Conservation (phyloP, 1,140 invertebrate genomes). For the Bombus soroeensis region DNA sequence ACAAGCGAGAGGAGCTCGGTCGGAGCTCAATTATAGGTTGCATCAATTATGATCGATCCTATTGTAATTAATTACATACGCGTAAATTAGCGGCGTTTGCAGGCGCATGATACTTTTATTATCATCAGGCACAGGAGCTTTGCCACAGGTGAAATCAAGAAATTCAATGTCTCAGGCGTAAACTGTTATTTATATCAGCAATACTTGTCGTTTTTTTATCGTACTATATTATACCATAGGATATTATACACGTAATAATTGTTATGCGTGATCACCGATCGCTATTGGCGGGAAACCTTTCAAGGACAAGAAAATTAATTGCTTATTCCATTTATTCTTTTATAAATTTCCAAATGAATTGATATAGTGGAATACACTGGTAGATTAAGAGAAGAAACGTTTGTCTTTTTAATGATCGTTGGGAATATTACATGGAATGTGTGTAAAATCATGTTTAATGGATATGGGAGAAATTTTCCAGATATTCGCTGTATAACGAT, state of each 20-base stretch:
- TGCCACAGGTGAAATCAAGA: too few species aligned
- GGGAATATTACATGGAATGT: not conserved
- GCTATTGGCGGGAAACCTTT: not conserved
- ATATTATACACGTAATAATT: too few species aligned
- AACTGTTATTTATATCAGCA: too few species aligned
- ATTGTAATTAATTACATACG: not conserved
- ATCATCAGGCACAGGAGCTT: too few species aligned
- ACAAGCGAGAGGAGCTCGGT: not conserved
- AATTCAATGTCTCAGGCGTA: too few species aligned
- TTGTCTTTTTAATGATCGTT: constrained; percentile 1
- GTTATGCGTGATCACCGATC: too few species aligned
- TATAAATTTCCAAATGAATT: not conserved
- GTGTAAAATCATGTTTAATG: not conserved
- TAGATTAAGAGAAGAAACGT: not conserved
- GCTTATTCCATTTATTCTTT: not conserved
- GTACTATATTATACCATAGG: too few species aligned
- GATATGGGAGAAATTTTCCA: not conserved
- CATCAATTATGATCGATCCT: not conserved
- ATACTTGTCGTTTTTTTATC: too few species aligned
- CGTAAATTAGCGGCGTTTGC: constrained; percentile 21
- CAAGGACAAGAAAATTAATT: not conserved
- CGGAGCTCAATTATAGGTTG: not conserved
- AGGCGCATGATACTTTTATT: not conserved
- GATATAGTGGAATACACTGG: not conserved
- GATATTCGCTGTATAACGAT: not conserved